Evolutionary conservation across 23 tunicate species (phyloP).

Genomic region (Oikopleura vanhoeffeni): DNA sequence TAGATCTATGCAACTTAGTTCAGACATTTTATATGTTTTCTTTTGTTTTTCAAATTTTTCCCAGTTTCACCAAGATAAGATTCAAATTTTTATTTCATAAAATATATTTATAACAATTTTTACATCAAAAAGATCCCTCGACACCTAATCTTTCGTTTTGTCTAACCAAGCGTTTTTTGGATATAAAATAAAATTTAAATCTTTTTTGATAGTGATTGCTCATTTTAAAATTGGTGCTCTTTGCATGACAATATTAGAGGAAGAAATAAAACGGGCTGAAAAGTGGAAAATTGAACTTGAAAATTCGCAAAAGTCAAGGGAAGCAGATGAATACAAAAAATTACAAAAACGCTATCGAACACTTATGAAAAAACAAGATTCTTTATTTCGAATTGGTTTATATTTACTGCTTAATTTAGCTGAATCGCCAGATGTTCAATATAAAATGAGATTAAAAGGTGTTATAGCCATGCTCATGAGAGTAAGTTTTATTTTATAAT

Average conservation of each 20-base stretch:
- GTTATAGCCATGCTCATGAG: conserved; percentile 37
- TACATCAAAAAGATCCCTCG: no score
- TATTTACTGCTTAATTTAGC: conserved; percentile 73
- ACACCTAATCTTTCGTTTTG: no score
- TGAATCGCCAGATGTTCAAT: conserved; percentile 61
- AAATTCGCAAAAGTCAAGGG: conserved; percentile 28
- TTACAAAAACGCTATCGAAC: conserved; percentile 38
- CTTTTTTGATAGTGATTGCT: no score
- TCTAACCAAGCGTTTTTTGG: no score
- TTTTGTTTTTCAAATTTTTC: conserved; percentile 78
- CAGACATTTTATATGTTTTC: conserved; percentile 83
- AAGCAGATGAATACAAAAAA: conserved; percentile 49
- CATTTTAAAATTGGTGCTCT: conserved; percentile 93
- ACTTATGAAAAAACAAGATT: conserved; percentile 73
- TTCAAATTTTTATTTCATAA: no score
- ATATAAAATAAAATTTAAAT: no score
- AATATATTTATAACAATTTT: no score
- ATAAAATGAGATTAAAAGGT: conserved; percentile 74
- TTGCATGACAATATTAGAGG: conserved; percentile 79
- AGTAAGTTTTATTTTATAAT: conserved; percentile 20
- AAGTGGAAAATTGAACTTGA: conserved; percentile 67
- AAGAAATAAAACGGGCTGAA: conserved; percentile 47
- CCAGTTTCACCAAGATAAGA: conserved; percentile 80
- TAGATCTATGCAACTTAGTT: conserved; percentile 79
- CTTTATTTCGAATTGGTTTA: conserved; percentile 55